Evolutionary conservation across 2,797 vertebrate species (phyloP).

Genomic region (Acrossocheilus fasciatus): DNA sequence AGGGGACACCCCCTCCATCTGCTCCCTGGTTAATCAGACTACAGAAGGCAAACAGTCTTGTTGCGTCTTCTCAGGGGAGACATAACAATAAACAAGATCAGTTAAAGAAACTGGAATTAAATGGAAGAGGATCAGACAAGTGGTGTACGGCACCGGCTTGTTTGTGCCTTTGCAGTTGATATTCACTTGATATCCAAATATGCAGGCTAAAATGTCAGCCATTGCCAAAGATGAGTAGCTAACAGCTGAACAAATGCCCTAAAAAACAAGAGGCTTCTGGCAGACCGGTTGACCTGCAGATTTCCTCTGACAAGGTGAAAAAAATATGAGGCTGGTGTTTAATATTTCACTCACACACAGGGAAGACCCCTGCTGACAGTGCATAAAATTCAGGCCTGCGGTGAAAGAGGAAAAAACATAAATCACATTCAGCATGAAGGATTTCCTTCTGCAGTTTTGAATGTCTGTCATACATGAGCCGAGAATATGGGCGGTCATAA

Average conservation of each 20-base stretch:
- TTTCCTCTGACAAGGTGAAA: neutral
- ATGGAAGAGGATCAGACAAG: neutral
- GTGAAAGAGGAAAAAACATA: neutral
- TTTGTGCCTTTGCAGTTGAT: neutral
- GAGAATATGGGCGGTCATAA: neutral
- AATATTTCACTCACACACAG: constrained; percentile 13
- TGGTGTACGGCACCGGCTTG: neutral
- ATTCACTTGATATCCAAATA: constrained; percentile 5
- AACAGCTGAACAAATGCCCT: neutral
- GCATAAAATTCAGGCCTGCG: constrained; percentile 3
- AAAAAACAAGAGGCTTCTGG: neutral
- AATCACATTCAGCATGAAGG: constrained; percentile 6
- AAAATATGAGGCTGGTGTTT: neutral
- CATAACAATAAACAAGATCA: neutral
- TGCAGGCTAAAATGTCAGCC: neutral
- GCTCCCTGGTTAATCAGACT: neutral
- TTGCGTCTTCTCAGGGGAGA: neutral
- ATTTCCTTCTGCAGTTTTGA: neutral
- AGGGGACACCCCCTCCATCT: constrained; percentile 8
- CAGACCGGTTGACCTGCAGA: neutral
- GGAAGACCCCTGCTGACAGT: constrained; percentile 30
- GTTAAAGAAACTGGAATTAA: neutral
- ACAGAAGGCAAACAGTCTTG: neutral
- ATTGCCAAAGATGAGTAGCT: neutral
- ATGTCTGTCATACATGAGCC: neutral